Percentiles rank a stretch among this genome's conserved stretches.
Conservation (phyloP, 2,113 vertebrate species). For the Porphyrio hochstetteri region DNA sequence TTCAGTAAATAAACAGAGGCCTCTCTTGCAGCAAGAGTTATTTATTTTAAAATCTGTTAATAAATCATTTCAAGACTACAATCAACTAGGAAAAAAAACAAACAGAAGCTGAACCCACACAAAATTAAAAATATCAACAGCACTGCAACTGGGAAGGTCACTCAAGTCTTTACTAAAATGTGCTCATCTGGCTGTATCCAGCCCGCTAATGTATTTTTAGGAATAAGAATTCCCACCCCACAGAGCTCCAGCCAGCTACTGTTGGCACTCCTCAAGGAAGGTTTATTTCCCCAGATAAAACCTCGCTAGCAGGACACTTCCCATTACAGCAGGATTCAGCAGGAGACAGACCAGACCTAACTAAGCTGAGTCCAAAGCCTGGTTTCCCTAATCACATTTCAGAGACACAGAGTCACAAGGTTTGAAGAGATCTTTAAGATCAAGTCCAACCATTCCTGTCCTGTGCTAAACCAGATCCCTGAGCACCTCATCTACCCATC, state of each 20-base stretch:
- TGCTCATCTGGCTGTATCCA: background rate
- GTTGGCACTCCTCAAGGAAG: background rate
- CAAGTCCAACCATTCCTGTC: too few relatives aligned
- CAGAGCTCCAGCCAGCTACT: background rate
- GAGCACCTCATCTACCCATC: too few relatives aligned
- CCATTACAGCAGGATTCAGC: too few relatives aligned
- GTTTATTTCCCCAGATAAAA: too few relatives aligned
- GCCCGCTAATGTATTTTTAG: background rate
- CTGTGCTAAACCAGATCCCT: too few relatives aligned
- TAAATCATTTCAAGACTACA: background rate
- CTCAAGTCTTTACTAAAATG: background rate
- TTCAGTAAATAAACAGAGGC: background rate
- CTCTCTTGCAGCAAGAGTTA: background rate
- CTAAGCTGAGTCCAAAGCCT: background rate
- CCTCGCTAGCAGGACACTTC: background rate
- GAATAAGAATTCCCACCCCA: background rate
- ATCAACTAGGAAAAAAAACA: background rate
- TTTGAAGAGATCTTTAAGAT: too few relatives aligned
- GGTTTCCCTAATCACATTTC: accelerated
- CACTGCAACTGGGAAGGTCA: background rate
- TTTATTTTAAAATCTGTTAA: background rate
- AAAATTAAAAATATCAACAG: background rate
- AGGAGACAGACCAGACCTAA: background rate
- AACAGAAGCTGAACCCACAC: background rate
- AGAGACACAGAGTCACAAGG: background rate